Conservation (phyloP, 2,797 vertebrate genomes). For the Chanos chanos region DNA sequence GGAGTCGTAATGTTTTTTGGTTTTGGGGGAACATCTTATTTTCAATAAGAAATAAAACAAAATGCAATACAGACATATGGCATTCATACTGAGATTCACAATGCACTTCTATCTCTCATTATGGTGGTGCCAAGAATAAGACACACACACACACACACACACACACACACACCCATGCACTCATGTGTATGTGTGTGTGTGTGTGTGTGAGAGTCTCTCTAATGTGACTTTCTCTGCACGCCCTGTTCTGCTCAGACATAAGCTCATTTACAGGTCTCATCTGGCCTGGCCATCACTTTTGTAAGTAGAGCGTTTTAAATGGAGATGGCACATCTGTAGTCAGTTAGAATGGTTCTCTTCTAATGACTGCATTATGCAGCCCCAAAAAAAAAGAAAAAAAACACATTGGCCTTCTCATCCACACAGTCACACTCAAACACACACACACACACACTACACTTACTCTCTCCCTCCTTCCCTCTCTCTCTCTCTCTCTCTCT, state of each 20-base stretch:
- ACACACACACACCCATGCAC: too few species aligned
- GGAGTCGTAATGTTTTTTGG: conserved; percentile 22
- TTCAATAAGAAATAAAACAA: conserved; percentile 27
- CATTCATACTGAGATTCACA: conserved; percentile 25
- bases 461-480: too few species aligned
- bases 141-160: neutral
- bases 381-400: conserved; percentile 21
- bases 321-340: conserved; percentile 20
- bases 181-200: too few species aligned
- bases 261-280: conserved; percentile 15
- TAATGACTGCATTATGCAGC: neutral
- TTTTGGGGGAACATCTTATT: conserved; percentile 16
- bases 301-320: neutral
- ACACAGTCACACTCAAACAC: neutral
- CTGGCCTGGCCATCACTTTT: neutral
- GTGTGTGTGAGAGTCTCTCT: too few species aligned
- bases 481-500: too few species aligned
- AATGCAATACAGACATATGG: conserved; percentile 26
- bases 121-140: neutral
- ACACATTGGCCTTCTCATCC: neutral
- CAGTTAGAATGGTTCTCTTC: conserved; percentile 7
- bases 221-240: neutral
- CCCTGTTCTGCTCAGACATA: conserved; percentile 14
- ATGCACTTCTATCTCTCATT: conserved; percentile 8
- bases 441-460: neutral